Percentiles rank a stretch among this genome's conserved stretches.
phyloP scores from a whole-genome alignment of 2,888 invertebrate species.

The Itoplectis maculator region DNA sequence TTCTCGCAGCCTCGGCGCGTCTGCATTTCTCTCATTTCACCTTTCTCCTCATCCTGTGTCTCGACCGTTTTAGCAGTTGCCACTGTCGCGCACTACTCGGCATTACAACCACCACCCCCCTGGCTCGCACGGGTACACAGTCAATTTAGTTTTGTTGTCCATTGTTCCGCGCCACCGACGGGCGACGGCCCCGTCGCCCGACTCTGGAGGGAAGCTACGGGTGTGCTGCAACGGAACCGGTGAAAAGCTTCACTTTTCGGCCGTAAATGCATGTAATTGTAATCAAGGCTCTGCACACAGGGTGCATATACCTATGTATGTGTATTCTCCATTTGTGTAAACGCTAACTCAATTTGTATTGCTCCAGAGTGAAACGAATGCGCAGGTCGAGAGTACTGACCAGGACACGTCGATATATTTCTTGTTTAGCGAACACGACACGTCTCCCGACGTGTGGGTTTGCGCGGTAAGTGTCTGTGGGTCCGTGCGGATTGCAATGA shows the following conservation, averaged over 20 bases:
- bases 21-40: slow-evolving; percentile 30
- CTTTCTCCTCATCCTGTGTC: slow-evolving; percentile 15
- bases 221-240: not conserved
- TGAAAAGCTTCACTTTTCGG: slow-evolving; percentile 20
- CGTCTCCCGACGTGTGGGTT: not conserved
- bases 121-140: slow-evolving; percentile 38
- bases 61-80: slow-evolving; percentile 13
- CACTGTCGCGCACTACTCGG: not conserved
- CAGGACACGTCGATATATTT: slow-evolving; percentile 15
- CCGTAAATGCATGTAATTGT: slow-evolving; percentile 8
- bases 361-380: slow-evolving; percentile 6
- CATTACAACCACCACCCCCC: slow-evolving; percentile 16
- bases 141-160: slow-evolving; percentile 51
- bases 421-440: slow-evolving; percentile 1
- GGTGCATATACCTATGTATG: not conserved
- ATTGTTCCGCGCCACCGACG: slow-evolving; percentile 20
- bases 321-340: slow-evolving; percentile 13
- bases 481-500: not conserved
- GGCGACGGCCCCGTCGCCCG: not conserved
- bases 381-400: not conserved
- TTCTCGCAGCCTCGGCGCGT: slow-evolving; percentile 3
- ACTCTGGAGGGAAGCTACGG: not conserved
- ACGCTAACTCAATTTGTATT: slow-evolving; percentile 16
- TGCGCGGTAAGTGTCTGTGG: not conserved
- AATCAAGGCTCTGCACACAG: not conserved